Percentiles rank a stretch among this genome's conserved stretches.
Evolutionary conservation across 2,113 vertebrate species (phyloP).

Genomic region (Lepisosteus oculatus): DNA sequence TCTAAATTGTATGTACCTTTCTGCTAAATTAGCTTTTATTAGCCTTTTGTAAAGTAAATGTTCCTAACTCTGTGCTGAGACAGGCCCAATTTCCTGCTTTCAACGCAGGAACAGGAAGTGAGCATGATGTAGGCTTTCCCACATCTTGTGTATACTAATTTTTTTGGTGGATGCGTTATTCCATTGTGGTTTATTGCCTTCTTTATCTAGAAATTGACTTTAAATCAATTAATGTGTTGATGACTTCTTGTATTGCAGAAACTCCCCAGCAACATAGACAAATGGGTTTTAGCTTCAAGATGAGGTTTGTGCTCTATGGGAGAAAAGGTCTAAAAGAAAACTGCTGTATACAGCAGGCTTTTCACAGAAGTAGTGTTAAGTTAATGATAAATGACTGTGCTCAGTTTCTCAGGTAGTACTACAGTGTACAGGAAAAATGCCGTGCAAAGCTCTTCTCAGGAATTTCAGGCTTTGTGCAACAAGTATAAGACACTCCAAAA

Average conservation of each 20-base stretch:
- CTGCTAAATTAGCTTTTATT: slow-evolving; percentile 8
- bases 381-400: too few relatives aligned
- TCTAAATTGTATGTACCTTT: not conserved
- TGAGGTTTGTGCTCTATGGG: too few relatives aligned
- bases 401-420: too few relatives aligned
- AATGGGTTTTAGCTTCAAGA: too few relatives aligned
- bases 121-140: slow-evolving; percentile 42
- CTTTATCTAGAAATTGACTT: not conserved
- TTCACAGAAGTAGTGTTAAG: too few relatives aligned
- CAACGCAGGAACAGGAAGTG: slow-evolving; percentile 51
- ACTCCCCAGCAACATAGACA: slow-evolving; percentile 14
- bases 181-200: slow-evolving; percentile 18
- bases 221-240: slow-evolving; percentile 28
- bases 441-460: too few relatives aligned
- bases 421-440: too few relatives aligned
- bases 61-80: slow-evolving; percentile 15
- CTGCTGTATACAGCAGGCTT: too few relatives aligned
- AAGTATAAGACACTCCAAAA: too few relatives aligned
- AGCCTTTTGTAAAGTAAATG: not conserved
- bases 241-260: slow-evolving; percentile 21
- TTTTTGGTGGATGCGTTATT: not conserved
- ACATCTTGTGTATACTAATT: slow-evolving; percentile 35
- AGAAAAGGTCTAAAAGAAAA: too few relatives aligned
- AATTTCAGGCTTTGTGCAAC: too few relatives aligned
- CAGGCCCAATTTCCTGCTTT: slow-evolving; percentile 49